phyloP scores from a whole-genome alignment of 2,888 invertebrate species.

The Oxytorus armatus region DNA sequence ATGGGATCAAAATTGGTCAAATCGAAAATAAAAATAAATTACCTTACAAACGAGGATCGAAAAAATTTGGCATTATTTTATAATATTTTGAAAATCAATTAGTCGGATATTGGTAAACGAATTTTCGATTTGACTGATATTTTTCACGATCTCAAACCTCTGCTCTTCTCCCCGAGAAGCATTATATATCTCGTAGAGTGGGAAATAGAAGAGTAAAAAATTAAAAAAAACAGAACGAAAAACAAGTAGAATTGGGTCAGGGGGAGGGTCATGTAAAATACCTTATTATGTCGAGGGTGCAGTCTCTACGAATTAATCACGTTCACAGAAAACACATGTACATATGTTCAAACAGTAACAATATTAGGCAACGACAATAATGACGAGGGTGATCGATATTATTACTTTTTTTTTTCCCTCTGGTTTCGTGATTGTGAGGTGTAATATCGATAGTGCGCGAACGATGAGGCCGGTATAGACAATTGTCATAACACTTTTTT shows the following conservation, averaged over 20 bases:
- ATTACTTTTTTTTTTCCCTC: background rate
- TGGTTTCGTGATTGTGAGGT: conserved; percentile 20
- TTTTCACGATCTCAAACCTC: background rate
- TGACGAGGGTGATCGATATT: conserved; percentile 75
- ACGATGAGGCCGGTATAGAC: conserved; percentile 63
- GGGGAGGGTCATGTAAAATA: conserved; percentile 33
- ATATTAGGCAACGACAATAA: conserved; percentile 74
- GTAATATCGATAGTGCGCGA: conserved; percentile 64
- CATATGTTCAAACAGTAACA: conserved; percentile 58
- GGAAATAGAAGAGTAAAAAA: background rate
- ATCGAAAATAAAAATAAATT: background rate
- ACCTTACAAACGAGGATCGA: background rate
- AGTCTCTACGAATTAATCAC: conserved; percentile 62
- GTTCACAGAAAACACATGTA: conserved; percentile 59
- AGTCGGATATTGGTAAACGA: background rate
- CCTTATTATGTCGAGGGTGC: conserved; percentile 49
- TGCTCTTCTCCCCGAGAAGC: background rate
- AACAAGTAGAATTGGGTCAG: conserved; percentile 7
- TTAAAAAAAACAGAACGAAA: background rate
- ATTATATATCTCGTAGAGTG: background rate
- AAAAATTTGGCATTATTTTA: too few relatives aligned
- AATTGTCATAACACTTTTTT: conserved; percentile 56
- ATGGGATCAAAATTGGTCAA: background rate
- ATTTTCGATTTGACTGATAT: conserved; percentile 3
- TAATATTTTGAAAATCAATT: background rate